Conservation (phyloP, 2,888 invertebrate genomes). For the Mythimna loreyi region DNA sequence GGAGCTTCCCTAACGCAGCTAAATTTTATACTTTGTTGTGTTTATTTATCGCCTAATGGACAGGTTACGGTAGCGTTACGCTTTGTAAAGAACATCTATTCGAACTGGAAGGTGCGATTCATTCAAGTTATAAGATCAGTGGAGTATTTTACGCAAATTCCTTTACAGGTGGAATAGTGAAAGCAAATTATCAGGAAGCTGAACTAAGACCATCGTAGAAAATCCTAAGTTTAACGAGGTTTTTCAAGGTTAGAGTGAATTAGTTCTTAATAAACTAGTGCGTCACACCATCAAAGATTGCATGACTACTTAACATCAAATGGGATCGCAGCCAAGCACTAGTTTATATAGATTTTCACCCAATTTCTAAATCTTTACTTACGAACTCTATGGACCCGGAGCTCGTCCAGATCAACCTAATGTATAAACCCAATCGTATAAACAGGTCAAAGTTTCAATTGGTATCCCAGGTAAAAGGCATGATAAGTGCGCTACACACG, state of each 20-base stretch:
- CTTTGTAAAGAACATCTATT: slow-evolving; percentile 47
- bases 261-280: too few species aligned
- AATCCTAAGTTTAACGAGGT: neutral
- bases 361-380: neutral
- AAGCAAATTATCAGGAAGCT: neutral
- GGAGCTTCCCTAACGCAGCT: slow-evolving; percentile 79
- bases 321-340: too few species aligned
- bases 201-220: neutral
- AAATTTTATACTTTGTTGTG: slow-evolving; percentile 81
- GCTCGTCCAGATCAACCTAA: neutral
- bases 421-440: neutral
- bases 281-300: too few species aligned
- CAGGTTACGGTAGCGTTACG: slow-evolving; percentile 80
- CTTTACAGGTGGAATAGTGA: slow-evolving; percentile 1
- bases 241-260: too few species aligned
- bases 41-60: slow-evolving; percentile 89
- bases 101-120: slow-evolving; percentile 41
- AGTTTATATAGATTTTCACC: too few species aligned
- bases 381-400: neutral
- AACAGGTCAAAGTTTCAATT: slow-evolving; percentile 45
- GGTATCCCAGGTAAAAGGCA: slow-evolving; percentile 47
- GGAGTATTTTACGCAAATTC: neutral
- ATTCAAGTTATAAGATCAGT: slow-evolving; percentile 27
- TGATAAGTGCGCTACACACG: slow-evolving; percentile 36
- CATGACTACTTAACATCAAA: too few species aligned